Evolutionary conservation across 2,113 vertebrate genomes (phyloP).

Genomic region (Mormoops blainvillei): DNA sequence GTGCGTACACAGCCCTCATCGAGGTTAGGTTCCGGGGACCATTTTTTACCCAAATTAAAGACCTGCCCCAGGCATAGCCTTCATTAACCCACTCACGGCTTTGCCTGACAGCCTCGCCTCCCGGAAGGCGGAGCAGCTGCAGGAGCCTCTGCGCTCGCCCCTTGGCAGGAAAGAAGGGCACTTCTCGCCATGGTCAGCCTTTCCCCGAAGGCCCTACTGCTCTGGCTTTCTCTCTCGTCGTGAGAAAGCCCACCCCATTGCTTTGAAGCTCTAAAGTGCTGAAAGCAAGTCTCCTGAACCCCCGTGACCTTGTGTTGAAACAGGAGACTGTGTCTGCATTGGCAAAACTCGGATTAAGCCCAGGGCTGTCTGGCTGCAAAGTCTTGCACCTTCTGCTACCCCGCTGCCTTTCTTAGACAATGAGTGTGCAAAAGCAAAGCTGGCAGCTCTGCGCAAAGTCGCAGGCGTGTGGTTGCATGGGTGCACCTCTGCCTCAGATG

Average conservation of each 20-base stretch:
- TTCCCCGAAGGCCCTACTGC: not conserved
- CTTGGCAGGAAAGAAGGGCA: not conserved
- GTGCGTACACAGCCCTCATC: too few relatives aligned
- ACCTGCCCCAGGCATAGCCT: not conserved
- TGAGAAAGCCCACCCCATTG: not conserved
- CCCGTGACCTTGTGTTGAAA: rapidly evolving
- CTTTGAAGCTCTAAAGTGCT: not conserved
- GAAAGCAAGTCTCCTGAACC: not conserved
- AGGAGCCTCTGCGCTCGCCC: not conserved
- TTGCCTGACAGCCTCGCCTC: not conserved
- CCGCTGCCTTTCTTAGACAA: too few relatives aligned
- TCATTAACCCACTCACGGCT: not conserved
- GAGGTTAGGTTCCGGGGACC: not conserved
- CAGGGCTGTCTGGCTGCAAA: not conserved
- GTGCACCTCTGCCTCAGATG: rapidly evolving
- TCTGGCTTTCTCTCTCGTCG: not conserved
- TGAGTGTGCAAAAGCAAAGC: not conserved
- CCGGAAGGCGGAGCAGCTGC: not conserved
- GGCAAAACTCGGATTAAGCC: not conserved
- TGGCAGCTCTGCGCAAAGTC: too few relatives aligned
- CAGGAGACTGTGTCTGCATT: not conserved
- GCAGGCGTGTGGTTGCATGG: rapidly evolving
- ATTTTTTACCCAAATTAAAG: not conserved
- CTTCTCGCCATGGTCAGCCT: not conserved
- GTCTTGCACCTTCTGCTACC: not conserved